Evolutionary conservation across 2,888 invertebrate species (phyloP).

Genomic region (Listrodromus nycthemerus): DNA sequence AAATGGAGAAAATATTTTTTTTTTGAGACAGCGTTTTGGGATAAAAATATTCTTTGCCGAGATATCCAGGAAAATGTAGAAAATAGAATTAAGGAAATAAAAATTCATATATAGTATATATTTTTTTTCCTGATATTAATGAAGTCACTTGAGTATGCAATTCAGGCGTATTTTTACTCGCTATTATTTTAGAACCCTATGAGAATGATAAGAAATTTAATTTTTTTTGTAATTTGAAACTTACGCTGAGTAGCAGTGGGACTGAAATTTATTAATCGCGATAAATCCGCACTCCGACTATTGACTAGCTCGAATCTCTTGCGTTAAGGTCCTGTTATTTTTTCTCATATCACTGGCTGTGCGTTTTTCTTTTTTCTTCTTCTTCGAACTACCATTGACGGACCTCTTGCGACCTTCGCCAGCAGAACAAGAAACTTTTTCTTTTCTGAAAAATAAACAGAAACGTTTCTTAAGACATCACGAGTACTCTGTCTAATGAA

Average conservation of each 20-base stretch:
- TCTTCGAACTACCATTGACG: conserved; percentile 26
- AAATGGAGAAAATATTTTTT: not conserved
- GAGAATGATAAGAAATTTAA: not conserved
- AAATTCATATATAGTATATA: too few species aligned
- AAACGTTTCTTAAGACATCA: too few species aligned
- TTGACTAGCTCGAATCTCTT: conserved; percentile 40
- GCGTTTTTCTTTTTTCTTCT: conserved; percentile 47
- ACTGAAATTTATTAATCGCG: not conserved
- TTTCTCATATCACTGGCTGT: not conserved
- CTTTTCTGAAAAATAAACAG: conserved; percentile 34
- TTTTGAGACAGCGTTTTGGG: too few species aligned
- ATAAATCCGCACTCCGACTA: too few species aligned
- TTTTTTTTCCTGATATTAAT: too few species aligned
- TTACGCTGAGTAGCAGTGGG: not conserved
- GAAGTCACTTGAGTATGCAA: too few species aligned
- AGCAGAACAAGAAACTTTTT: conserved; percentile 27
- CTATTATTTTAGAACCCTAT: not conserved
- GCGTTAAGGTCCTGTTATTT: not conserved
- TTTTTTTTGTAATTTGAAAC: not conserved
- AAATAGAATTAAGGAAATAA: too few species aligned
- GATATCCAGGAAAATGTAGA: not conserved
- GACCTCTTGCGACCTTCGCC: conserved; percentile 50
- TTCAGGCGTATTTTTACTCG: too few species aligned
- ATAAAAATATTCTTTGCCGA: not conserved
- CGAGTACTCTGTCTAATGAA: too few species aligned